Evolutionary conservation across 2,888 invertebrate species (phyloP), one percentile per base, ranked within the genome.

Genomic region (Tetragonula carbonaria): DNA sequence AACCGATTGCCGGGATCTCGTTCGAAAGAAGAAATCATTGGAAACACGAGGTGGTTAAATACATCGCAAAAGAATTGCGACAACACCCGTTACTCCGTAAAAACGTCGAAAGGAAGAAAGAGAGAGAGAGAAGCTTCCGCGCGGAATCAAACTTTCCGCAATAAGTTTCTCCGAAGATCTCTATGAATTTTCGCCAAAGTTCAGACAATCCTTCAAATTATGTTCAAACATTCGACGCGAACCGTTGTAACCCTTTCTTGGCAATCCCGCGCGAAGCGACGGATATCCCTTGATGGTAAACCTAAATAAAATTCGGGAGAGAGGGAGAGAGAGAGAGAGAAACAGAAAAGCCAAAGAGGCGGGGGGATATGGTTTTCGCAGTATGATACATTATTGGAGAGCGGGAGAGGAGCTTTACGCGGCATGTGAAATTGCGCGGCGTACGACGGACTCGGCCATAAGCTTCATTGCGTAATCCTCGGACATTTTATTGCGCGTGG

Each of bases 401-500:
- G 65, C 74, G 16, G 33, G 14, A 50, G 66, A 63, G 66, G 33
- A 53, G 51, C 74, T 63, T 85, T 85, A 63, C 62, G 63, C 65
- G 45, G 8, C 57, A 65, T 21, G 65, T 23, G 84, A 82, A 88
- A 88, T 86, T 88, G 86, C 88, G 80, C 82, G 65, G 86, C 63
- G 68, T 76, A 83, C 78, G 74, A 23, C 55, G 38, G 80, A 82
- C 87, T 81, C 78, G 55, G 86, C 85, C 81, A 85, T 87, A 82
- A 85, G 87, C 86, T 80, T 74, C 84, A 82, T 88, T 81, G 86
- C 88, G 88, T 86, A 89, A 89, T 84, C 86, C 86, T 77, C 80
- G 77, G 83, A 82, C 83, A 86, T 89, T 88, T 89, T 88, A 89
- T 85, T 84, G 86, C 89, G 86, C 87, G 88, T 88, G 89, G 88